Evolutionary conservation across 2,888 invertebrate genomes (phyloP).

Genomic region (Boloria euphrosyne): DNA sequence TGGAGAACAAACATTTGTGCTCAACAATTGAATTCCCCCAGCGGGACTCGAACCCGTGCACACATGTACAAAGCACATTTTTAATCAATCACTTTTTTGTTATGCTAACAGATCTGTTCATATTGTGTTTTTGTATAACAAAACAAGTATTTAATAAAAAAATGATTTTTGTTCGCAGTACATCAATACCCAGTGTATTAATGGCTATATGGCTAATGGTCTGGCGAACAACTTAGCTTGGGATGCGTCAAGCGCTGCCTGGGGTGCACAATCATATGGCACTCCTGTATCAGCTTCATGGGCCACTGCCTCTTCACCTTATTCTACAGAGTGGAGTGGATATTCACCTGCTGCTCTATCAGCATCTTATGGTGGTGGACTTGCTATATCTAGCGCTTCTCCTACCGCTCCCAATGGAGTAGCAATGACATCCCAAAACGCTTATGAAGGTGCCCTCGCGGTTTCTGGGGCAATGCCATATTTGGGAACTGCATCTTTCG

Average conservation of each 20-base stretch:
- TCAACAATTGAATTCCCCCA: too few relatives aligned
- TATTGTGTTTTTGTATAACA: too few relatives aligned
- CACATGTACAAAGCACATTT: too few relatives aligned
- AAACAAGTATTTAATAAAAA: too few relatives aligned
- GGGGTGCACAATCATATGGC: constrained; percentile 1
- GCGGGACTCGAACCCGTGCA: too few relatives aligned
- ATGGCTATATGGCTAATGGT: constrained; percentile 6
- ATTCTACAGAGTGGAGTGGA: constrained; percentile 19
- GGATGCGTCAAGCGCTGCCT: constrained; percentile 7
- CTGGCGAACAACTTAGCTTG: constrained; percentile 19
- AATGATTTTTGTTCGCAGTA: too few relatives aligned
- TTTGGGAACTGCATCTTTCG: constrained; percentile 32
- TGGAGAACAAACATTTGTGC: too few relatives aligned
- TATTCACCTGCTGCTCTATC: constrained; percentile 21
- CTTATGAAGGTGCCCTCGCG: constrained; percentile 47
- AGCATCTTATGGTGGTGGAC: constrained; percentile 39
- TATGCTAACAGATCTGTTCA: too few relatives aligned
- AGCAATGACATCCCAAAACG: constrained; percentile 52
- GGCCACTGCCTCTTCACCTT: constrained; percentile 13
- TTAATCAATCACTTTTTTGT: too few relatives aligned
- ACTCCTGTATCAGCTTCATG: constrained; percentile 16
- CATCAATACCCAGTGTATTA: too few relatives aligned
- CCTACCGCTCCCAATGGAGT: constrained; percentile 47
- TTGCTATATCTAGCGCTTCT: constrained; percentile 45
- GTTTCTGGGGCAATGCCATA: constrained; percentile 42